Conservation (phyloP, 2,888 invertebrate species). For the Dusona sp. region DNA sequence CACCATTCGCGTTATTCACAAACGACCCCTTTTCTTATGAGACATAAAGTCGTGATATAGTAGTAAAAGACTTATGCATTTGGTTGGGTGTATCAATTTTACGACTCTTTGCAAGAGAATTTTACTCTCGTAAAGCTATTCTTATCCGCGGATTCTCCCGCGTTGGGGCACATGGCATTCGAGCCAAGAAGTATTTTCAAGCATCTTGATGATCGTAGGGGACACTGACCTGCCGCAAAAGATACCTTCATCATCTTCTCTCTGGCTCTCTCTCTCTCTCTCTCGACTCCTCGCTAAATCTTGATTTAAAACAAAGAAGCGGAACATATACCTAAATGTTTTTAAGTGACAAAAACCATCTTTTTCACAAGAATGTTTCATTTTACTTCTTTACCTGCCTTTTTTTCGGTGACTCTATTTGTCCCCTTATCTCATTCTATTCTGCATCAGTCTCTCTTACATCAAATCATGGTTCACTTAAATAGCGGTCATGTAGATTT, state of each 20-base stretch:
- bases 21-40: not conserved
- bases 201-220: constrained; percentile 39
- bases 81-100: constrained; percentile 41
- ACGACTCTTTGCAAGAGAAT: constrained; percentile 40
- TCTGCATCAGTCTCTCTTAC: not conserved
- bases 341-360: no score
- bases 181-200: constrained; percentile 34
- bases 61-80: constrained; percentile 32
- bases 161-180: constrained; percentile 18
- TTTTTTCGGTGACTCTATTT: not conserved
- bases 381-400: not conserved
- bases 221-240: constrained; percentile 59
- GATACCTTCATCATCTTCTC: not conserved
- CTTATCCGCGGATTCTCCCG: constrained; percentile 54
- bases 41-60: constrained; percentile 44
- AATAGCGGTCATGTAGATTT: not conserved
- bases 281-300: not conserved
- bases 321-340: no score
- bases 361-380: no score
- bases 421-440: not conserved
- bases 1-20: no score
- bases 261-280: not conserved
- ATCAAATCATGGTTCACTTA: not conserved
- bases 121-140: constrained; percentile 64
- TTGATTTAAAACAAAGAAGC: no score